A percentile compares a stretch with the other conserved stretches of the same genome.
phyloP scores from a whole-genome alignment of 2,113 vertebrate species.

The Odontesthes bonariensis region DNA sequence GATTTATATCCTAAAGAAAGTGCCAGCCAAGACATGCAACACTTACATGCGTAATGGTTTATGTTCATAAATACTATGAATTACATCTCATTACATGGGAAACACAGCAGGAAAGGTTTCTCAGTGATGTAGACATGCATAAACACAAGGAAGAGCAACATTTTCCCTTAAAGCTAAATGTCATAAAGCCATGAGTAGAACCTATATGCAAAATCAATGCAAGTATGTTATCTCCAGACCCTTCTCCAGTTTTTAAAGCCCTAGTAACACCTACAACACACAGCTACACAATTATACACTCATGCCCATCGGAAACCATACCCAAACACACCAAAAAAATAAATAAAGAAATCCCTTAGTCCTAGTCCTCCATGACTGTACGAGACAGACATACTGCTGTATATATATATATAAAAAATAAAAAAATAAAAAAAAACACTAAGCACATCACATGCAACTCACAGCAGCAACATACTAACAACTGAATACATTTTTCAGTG shows the following conservation, averaged over 20 bases:
- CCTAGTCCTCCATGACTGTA: not conserved
- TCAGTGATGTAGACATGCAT: conserved; percentile 27
- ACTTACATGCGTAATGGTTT: not conserved
- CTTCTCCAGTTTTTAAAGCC: not conserved
- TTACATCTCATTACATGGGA: conserved; percentile 33
- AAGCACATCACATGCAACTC: conserved; percentile 25
- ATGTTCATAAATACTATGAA: conserved; percentile 29
- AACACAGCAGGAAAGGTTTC: not conserved
- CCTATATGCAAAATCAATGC: not conserved
- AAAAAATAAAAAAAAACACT: conserved; percentile 25
- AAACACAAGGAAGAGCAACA: not conserved
- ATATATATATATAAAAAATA: no score
- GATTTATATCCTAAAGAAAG: not conserved
- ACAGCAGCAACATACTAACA: conserved; percentile 22
- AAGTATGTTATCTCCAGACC: not conserved
- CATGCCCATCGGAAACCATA: not conserved
- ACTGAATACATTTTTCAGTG: conserved; percentile 41
- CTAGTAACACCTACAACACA: not conserved
- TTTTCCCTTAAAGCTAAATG: not conserved
- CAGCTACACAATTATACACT: not conserved
- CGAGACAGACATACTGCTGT: not conserved
- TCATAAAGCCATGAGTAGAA: not conserved
- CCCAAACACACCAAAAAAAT: not conserved
- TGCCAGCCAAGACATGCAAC: not conserved
- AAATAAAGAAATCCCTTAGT: not conserved